Evolutionary conservation across 1,140 invertebrate genomes (phyloP), one percentile per base, ranked within the genome.

Genomic region (Pararge aegeria): DNA sequence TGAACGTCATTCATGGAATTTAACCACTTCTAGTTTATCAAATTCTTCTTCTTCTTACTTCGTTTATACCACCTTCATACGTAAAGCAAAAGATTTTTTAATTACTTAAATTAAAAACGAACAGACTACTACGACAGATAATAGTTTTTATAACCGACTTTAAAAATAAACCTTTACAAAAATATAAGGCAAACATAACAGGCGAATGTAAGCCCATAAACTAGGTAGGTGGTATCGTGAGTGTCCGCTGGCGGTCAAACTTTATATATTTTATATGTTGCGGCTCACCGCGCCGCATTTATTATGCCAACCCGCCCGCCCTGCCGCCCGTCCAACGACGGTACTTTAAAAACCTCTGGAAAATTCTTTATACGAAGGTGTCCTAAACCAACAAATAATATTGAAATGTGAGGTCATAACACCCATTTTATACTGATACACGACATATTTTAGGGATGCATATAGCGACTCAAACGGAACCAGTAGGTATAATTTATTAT

Each of bases 211-310:
- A 79, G 19, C 78, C 70, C 10, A 55, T 52, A 61, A 30, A 21
- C 7, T 68, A 59, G 63, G 56, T 69, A 77, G 76, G 75, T 81
- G 78, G 75, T 68, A 68, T 70, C 68, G 56, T 75, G 61, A 68
- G 52, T 66, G 76, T 68, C 71, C 66, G 72, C 56, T 63, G 61
- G 71, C 78, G 79, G 79, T 80, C 83, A 83, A 86, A 86, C 79
- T 80, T 84, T 83, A 83, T 85, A 79, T 82, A 82, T 80, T 83
- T 82, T 82, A 83, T 73, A 76, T 82, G 75, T 81, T 71, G 70
- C 53, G 73, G 68, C 67, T 61, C 68, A 70, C 65, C 70, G 58
- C 66, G 57, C 62, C 69, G 68, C 75, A 77, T 79, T 82, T 82
- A 78, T 80, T 82, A 78, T 53, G 50, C 57, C n/a, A n/a, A n/a